These are phyloP conservation scores for Ostrea denselamellosa DNA, from an alignment of 1,140 invertebrate genomes.

Conservation along the genomic window DNA sequence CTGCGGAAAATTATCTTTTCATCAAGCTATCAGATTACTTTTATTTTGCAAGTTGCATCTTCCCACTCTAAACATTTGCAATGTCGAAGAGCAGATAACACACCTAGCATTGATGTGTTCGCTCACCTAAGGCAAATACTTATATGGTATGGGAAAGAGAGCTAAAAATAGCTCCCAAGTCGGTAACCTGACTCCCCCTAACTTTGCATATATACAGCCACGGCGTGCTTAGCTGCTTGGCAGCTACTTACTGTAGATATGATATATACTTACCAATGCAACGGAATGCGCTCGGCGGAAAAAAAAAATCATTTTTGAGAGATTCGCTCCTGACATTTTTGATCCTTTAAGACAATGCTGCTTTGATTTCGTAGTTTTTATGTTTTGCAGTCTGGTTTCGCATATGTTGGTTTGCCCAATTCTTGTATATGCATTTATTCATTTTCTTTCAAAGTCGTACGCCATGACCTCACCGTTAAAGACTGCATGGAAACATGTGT, in stretches of 20 bases:
- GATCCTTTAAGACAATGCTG: conserved; percentile 19
- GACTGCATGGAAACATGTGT: no score
- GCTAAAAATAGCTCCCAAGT: conserved; percentile 40
- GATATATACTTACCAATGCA: not conserved
- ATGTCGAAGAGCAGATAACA: conserved; percentile 15
- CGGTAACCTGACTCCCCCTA: conserved; percentile 23
- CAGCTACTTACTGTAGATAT: conserved; percentile 2
- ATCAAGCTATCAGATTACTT: conserved; percentile 26
- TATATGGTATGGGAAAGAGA: conserved; percentile 20
- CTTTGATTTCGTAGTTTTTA: not conserved
- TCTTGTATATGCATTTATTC: not conserved
- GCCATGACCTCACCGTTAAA: not conserved
- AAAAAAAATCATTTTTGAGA: not conserved
- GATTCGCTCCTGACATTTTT: not conserved
- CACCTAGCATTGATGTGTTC: not conserved
- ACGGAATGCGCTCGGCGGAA: not conserved
- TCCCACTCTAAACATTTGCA: conserved; percentile 26
- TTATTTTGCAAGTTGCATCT: conserved; percentile 32
- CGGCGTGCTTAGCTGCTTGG: not conserved
- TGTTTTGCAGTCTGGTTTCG: not conserved
- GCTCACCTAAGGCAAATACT: conserved; percentile 28
- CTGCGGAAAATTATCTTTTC: conserved; percentile 25
- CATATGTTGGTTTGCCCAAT: not conserved
- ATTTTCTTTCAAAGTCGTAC: conserved; percentile 7
- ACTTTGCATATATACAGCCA: not conserved